Evolutionary conservation across 2,797 vertebrate species (phyloP), one percentile per base, ranked within the genome.

Genomic region (Oreonectes daqikongensis): DNA sequence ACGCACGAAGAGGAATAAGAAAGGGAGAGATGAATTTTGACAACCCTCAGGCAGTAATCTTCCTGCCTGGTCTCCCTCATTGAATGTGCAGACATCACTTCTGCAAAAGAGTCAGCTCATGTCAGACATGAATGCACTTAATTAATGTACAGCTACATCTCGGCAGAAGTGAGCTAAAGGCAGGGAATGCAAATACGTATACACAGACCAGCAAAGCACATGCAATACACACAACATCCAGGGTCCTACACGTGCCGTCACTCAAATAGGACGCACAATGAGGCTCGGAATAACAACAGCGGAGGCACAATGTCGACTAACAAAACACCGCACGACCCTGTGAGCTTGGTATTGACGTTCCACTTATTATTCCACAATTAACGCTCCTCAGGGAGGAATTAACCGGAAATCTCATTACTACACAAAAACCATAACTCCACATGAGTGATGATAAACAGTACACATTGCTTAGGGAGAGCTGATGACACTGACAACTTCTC

Each of bases 51-150:
- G 81, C 68, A 30, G 69, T 79, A 60, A 64, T 75, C 75, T 85
- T 42, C 40, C 52, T 42, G 40, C 10, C 65, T 42, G 59, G 28
- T 35, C 15, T 66, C 55, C 64, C 77, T 80, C 63, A 81, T 48
- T 82, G 70, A 75, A 42, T 32, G 71, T 74, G 71, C 73, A 83
- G 82, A 79, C 76, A 64, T 74, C 75, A 57, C 75, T 64, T 81
- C 35, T 61, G 48, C 59, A 78, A 75, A n/a, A 78, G 79, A 66
- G 72, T 57, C 55, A 30, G 55, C 26, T 57, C 55, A 48, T n/a
- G 80, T 78, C 82, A 83, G 72, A 82, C 81, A 79, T 74, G 57
- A 79, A 67, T 78, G 68, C 75, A 69, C 72, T 84, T 75, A 78
- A 79, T 86, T 83, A 83, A 82, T 72, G 67, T 78, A 57, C 60